Evolutionary conservation across 2,113 vertebrate genomes (phyloP), one percentile per base, ranked within the genome.

Genomic region (Girardinichthys multiradiatus): DNA sequence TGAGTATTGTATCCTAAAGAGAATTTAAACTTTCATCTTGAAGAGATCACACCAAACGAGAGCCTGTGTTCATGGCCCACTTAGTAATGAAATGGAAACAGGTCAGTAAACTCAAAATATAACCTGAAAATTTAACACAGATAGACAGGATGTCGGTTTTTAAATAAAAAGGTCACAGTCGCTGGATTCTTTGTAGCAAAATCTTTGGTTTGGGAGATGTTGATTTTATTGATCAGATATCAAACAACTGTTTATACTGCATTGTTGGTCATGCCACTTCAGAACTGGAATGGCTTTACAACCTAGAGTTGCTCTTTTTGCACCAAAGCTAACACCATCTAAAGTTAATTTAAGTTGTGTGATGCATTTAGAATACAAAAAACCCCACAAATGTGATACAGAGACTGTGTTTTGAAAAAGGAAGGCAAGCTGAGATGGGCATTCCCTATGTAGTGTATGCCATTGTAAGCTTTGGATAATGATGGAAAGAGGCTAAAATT

Each of bases 31-130:
- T 64, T 24, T 67, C 14, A 76, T 10, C 37, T 82, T 48, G 68
- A 84, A 78, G 30, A 76, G 68, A 66, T 61, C 67, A 69, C 42
- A n/a, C 9, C 76, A 26, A 84, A 64, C 57, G 63, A 76, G 73
- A 57, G 77, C 42, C 17, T 79, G 74, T 77, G 70, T 76, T 57
- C 57, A 61, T 87, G 88, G 59, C 90, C 90, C 85, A 91, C 68
- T 89, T 90, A 77, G 4, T 26, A 48, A 42, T 58, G 62, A 80
- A 79, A 84, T 70, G 71, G 80, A 91, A 91, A 76, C 88, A 86
- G 90, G 90, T 91, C 86, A 86, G 87, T 74, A 85, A 82, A 76
- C 85, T 80, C 28, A 74, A 85, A 72, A 80, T 71, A 80, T 62
- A 68, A 70, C 59, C 59, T 64, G 68, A 70, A 73, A 76, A 79